A percentile compares a stretch with the other conserved stretches of the same genome.
Conservation (phyloP, 2,797 vertebrate species). For the Natrix natrix region DNA sequence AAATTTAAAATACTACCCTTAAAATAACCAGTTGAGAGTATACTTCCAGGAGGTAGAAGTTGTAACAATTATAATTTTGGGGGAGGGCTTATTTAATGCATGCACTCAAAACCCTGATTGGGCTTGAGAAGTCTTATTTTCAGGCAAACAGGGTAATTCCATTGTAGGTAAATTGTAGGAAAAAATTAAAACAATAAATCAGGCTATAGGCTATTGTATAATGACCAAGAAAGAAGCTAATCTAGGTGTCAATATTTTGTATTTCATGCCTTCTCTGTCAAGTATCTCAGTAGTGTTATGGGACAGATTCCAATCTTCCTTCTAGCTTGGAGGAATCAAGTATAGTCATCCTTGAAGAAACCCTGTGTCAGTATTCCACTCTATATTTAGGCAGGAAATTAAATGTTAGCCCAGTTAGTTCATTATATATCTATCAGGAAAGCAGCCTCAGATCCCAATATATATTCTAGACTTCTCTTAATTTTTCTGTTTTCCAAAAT, state of each 20-base stretch:
- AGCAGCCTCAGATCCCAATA: neutral
- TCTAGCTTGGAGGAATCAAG: neutral
- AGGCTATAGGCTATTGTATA: neutral
- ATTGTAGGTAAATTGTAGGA: neutral
- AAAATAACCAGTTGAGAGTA: too few species aligned
- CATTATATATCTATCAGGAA: neutral
- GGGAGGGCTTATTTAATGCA: too few species aligned
- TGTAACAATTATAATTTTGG: too few species aligned
- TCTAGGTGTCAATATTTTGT: neutral
- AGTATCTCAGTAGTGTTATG: neutral
- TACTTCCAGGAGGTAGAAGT: too few species aligned
- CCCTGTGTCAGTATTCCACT: neutral
- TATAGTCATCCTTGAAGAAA: neutral
- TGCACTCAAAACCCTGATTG: too few species aligned
- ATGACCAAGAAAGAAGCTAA: neutral
- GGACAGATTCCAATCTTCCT: neutral
- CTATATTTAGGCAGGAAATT: neutral
- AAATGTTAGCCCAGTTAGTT: neutral
- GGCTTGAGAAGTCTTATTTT: too few species aligned
- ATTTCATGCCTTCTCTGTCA: neutral
- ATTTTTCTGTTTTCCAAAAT: neutral
- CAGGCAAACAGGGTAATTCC: neutral
- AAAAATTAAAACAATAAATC: neutral
- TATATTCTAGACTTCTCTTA: neutral
- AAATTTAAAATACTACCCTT: too few species aligned